These are phyloP conservation scores for Octopus bimaculoides DNA, from an alignment of 1,140 invertebrate species.

Conservation along the genomic window DNA sequence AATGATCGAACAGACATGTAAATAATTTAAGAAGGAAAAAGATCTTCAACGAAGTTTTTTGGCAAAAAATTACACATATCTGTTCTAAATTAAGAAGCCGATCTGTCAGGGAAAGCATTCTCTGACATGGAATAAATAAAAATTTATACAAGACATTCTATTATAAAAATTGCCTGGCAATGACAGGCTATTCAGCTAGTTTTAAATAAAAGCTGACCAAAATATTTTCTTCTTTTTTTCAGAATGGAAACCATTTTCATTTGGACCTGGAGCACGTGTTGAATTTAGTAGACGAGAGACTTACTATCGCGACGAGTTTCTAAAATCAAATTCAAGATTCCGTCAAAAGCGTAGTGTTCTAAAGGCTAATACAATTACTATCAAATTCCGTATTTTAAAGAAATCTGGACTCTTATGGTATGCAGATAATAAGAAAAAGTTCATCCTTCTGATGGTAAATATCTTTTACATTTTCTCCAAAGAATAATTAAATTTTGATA, in stretches of 20 bases:
- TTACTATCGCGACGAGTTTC: slow-evolving; percentile 74
- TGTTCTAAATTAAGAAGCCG: no score
- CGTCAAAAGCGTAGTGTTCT: slow-evolving; percentile 23
- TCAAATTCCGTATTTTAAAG: slow-evolving; percentile 79
- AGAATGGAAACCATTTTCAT: slow-evolving; percentile 75
- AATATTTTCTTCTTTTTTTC: slow-evolving; percentile 26
- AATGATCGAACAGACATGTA: no score
- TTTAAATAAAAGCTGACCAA: background rate
- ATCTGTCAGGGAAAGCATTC: background rate
- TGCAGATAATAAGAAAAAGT: slow-evolving; percentile 16
- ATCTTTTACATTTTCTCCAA: no score
- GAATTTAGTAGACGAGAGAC: slow-evolving; percentile 80
- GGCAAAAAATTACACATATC: no score
- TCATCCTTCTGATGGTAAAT: no score
- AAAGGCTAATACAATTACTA: slow-evolving; percentile 61
- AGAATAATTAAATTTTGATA: no score
- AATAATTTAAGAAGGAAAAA: no score
- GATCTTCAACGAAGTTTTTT: background rate
- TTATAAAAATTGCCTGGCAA: background rate
- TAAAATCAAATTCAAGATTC: background rate
- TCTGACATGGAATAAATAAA: background rate
- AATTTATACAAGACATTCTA: background rate
- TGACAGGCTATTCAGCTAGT: background rate
- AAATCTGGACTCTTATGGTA: slow-evolving; percentile 72
- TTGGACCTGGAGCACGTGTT: slow-evolving; percentile 74